Base-by-base conservation (phyloP, 1,140 invertebrate species). In the Lineus longissimus region DNA sequence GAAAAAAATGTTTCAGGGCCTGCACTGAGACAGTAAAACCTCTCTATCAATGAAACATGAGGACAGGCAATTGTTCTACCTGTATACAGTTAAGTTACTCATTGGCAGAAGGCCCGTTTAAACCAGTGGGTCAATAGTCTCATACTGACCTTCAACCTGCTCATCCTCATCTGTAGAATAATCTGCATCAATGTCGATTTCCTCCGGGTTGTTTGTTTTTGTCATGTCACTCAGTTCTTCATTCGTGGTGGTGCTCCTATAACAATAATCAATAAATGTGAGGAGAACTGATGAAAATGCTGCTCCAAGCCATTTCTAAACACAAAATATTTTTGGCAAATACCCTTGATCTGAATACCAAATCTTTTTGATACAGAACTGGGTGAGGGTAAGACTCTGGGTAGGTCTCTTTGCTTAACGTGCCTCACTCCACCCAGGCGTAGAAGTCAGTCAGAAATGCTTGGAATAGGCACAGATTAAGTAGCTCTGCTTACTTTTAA, bases 191-290 rank as follows among this genome's bases (percentile, higher is more conserved):
- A 97, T 90, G 75, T 94, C 86, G 77, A 97, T 96, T 83, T 97
- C 94, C 83, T 96, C 94, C 19, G 94, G 94, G 87, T 97, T 97
- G 36, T 88, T 85, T 1, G 93, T 88, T 67, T 84, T 81, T 1
- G 82, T 83, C 70, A 88, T 86, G 67, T 87, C 84, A 59, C 85
- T 87, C 63, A 86, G 86, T 70, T 91, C 88, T 67, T 88, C 86
- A 30, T 85, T 84, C 59, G 87, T 83, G 89, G 90, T n/a, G 89
- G 94, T 81, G 89, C 90, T 65, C 93, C 93, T 68, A 90, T 85
- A 41, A 93, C 89, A 84, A 93, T 94, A 79, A 89, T 84, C 17
- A 22, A 30, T 22, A 57, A 22, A 62, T 15, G 11, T 71, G 94
- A 93, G 73, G n/a, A n/a, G n/a, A n/a, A n/a, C n/a, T n/a, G n/a